phyloP scores from a whole-genome alignment of 2,888 invertebrate species.

The Cacoxenus indagator region DNA sequence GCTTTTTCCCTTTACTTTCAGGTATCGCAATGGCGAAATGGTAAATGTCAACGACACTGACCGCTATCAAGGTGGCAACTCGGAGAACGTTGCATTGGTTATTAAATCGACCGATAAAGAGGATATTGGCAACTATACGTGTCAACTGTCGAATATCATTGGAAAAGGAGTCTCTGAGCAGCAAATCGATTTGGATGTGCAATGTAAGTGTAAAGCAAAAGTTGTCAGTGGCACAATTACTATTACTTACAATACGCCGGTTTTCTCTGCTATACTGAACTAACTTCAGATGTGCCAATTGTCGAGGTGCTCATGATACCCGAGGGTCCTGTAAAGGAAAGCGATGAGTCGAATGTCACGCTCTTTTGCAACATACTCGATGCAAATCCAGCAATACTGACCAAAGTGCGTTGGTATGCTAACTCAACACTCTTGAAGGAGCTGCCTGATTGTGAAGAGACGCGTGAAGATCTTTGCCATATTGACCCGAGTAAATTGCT shows the following conservation, averaged over 20 bases:
- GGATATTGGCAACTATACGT: constrained; percentile 89
- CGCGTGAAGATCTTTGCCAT: constrained; percentile 79
- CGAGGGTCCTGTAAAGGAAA: constrained; percentile 82
- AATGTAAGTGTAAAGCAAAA: constrained; percentile 78
- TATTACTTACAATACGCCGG: not conserved
- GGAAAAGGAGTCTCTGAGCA: constrained; percentile 83
- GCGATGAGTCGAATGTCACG: constrained; percentile 84
- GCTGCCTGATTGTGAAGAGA: constrained; percentile 80
- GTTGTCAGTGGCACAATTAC: not conserved
- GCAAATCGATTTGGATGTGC: constrained; percentile 82
- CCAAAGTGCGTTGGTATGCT: constrained; percentile 88
- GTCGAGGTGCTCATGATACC: constrained; percentile 85
- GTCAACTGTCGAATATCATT: constrained; percentile 84
- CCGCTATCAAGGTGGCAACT: constrained; percentile 83
- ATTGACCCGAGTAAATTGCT: constrained; percentile 89
- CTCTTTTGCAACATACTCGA: constrained; percentile 83
- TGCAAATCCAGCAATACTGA: constrained; percentile 83
- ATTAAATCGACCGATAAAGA: constrained; percentile 81
- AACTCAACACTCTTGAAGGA: constrained; percentile 87
- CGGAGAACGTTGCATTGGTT: constrained; percentile 81
- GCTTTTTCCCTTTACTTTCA: constrained; percentile 60
- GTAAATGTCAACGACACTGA: constrained; percentile 74
- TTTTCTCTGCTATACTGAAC: no score
- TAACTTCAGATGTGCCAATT: constrained; percentile 80
- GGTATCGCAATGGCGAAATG: constrained; percentile 79